Conservation (phyloP, 2,113 vertebrate genomes). For the Mormyrus iriodes region DNA sequence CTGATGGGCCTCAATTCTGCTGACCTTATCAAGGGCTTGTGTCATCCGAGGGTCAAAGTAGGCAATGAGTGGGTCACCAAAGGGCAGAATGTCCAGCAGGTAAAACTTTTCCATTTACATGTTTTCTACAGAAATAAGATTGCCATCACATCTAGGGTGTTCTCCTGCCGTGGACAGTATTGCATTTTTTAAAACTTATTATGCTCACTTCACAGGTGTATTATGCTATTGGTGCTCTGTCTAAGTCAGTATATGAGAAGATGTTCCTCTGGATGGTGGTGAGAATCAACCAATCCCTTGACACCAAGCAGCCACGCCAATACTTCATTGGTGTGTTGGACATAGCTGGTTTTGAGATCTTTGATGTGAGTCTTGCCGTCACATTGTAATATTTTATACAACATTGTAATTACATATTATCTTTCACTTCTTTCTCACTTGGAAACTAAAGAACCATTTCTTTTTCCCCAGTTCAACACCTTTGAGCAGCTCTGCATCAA, state of each 20-base stretch:
- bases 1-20: neutral
- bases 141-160: no score
- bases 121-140: no score
- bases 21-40: neutral
- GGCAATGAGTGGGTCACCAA: no score
- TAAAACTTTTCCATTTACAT: no score
- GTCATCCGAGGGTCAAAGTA: neutral
- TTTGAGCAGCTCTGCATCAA: no score
- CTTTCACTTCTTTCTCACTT: no score
- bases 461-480: no score
- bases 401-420: no score
- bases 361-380: slow-evolving; percentile 12
- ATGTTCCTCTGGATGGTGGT: slow-evolving; percentile 71
- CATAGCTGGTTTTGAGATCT: slow-evolving; percentile 45
- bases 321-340: slow-evolving; percentile 67
- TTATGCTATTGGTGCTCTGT: slow-evolving; percentile 45
- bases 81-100: neutral
- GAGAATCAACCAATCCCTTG: slow-evolving; percentile 63
- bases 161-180: no score
- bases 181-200: no score
- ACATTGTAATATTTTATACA: no score
- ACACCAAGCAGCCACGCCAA: slow-evolving; percentile 61
- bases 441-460: no score
- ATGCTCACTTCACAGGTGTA: slow-evolving; percentile 20
- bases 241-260: slow-evolving; percentile 67